Conservation (phyloP, 2,888 invertebrate species). For the Sesia bembeciformis region DNA sequence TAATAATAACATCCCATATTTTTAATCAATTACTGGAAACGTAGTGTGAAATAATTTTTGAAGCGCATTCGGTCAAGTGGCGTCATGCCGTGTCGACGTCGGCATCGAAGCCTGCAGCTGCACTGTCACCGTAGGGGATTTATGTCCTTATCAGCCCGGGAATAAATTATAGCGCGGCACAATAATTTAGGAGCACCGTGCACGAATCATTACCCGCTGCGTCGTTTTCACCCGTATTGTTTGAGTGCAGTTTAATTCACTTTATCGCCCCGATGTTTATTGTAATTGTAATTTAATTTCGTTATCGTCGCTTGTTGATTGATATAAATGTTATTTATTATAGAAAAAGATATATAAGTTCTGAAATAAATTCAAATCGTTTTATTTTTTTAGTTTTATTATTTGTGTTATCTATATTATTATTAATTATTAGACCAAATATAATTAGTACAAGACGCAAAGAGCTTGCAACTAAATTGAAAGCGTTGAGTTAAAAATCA, state of each 20-base stretch:
- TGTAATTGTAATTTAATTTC: neutral
- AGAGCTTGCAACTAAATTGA: too few species aligned
- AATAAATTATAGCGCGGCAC: constrained; percentile 66
- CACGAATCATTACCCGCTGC: constrained; percentile 72
- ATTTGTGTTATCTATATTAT: constrained; percentile 79
- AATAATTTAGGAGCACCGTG: constrained; percentile 71
- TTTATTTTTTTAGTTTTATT: constrained; percentile 79
- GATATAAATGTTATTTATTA: constrained; percentile 71
- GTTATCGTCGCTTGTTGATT: too few species aligned
- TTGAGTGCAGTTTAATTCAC: constrained; percentile 56
- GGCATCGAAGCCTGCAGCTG: constrained; percentile 49
- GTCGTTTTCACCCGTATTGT: constrained; percentile 30
- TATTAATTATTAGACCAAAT: constrained; percentile 81
- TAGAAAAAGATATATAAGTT: constrained; percentile 76
- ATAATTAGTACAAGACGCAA: constrained; percentile 66
- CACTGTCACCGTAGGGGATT: constrained; percentile 60
- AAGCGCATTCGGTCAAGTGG: constrained; percentile 42
- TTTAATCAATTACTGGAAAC: constrained; percentile 1
- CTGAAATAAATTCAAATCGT: constrained; percentile 73
- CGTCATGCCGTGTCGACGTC: constrained; percentile 58
- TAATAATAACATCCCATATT: constrained; percentile 3
- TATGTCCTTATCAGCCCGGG: constrained; percentile 68
- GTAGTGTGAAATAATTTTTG: constrained; percentile 13
- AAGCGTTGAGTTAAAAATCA: too few species aligned
- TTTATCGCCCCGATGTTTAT: constrained; percentile 52